Conservation (phyloP, 2,797 vertebrate species). For the Macropodus opercularis region DNA sequence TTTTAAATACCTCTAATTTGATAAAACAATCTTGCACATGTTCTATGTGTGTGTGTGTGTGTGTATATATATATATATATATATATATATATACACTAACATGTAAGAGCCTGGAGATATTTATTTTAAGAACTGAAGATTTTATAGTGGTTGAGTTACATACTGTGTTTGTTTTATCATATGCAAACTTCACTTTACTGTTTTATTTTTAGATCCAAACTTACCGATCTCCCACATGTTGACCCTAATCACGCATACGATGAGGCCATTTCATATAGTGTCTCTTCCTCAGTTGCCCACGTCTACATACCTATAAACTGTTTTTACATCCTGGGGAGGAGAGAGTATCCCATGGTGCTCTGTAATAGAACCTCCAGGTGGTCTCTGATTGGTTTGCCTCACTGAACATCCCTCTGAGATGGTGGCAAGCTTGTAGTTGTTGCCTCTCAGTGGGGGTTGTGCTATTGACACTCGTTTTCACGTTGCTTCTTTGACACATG, state of each 20-base stretch:
- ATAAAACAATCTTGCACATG: slow-evolving; percentile 3
- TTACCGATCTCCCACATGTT: slow-evolving; percentile 27
- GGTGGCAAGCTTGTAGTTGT: slow-evolving; percentile 37
- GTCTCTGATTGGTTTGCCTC: slow-evolving; percentile 69
- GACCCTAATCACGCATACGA: too few relatives aligned
- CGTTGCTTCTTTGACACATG: slow-evolving; percentile 45
- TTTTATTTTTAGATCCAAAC: slow-evolving; percentile 22
- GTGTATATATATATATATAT: slow-evolving; percentile 17
- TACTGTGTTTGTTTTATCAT: too few relatives aligned
- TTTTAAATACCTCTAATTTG: slow-evolving; percentile 12
- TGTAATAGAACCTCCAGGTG: slow-evolving; percentile 76
- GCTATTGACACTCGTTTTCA: slow-evolving; percentile 43
- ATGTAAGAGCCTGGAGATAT: slow-evolving; percentile 25
- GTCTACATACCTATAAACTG: slow-evolving; percentile 35
- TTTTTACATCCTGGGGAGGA: slow-evolving; percentile 39
- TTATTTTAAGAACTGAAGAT: slow-evolving; percentile 36
- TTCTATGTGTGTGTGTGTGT: too few relatives aligned
- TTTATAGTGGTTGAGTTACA: slow-evolving; percentile 21
- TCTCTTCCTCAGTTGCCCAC: slow-evolving; percentile 26
- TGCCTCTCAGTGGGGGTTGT: slow-evolving; percentile 40
- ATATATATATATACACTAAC: slow-evolving; percentile 12
- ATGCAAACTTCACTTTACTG: too few relatives aligned
- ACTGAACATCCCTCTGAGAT: slow-evolving; percentile 55
- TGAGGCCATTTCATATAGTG: slow-evolving; percentile 25
- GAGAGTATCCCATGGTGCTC: slow-evolving; percentile 63